These are phyloP conservation scores for Buathra laborator DNA, from an alignment of 2,888 invertebrate genomes.

Conservation along the genomic window DNA sequence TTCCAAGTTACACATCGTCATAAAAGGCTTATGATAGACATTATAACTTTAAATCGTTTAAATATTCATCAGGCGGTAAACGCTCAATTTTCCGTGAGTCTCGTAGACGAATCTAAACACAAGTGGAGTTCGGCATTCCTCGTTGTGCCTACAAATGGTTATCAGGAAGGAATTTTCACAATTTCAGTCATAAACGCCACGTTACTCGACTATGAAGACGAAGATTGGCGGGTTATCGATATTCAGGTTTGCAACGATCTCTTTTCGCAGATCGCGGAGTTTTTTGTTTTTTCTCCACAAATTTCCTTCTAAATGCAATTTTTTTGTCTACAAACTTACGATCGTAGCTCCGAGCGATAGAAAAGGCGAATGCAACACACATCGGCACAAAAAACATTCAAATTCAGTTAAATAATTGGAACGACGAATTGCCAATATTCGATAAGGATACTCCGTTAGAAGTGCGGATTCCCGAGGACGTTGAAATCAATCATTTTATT, in stretches of 20 bases:
- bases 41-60: neutral
- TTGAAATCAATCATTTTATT: slow-evolving; percentile 85
- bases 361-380: slow-evolving; percentile 78
- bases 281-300: neutral
- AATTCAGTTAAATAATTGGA: slow-evolving; percentile 88
- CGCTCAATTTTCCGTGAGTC: slow-evolving; percentile 86
- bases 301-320: neutral
- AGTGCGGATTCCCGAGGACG: slow-evolving; percentile 87
- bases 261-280: neutral
- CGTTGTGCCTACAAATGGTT: slow-evolving; percentile 88
- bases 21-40: neutral
- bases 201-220: slow-evolving; percentile 88
- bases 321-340: slow-evolving; percentile 12
- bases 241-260: slow-evolving; percentile 79
- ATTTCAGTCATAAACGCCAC: slow-evolving; percentile 87
- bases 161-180: slow-evolving; percentile 87
- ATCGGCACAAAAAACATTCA: slow-evolving; percentile 84
- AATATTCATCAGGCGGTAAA: slow-evolving; percentile 86
- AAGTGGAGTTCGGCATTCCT: slow-evolving; percentile 86
- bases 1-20: neutral
- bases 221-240: slow-evolving; percentile 85
- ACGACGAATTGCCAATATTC: slow-evolving; percentile 91
- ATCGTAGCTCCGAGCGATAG: slow-evolving; percentile 82
- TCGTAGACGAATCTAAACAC: slow-evolving; percentile 76
- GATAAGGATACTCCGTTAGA: slow-evolving; percentile 79